A percentile compares a stretch with the other conserved stretches of the same genome.
These are phyloP conservation scores for Nettapus auritus DNA, from an alignment of 2,113 vertebrate species.

Conservation along the genomic window DNA sequence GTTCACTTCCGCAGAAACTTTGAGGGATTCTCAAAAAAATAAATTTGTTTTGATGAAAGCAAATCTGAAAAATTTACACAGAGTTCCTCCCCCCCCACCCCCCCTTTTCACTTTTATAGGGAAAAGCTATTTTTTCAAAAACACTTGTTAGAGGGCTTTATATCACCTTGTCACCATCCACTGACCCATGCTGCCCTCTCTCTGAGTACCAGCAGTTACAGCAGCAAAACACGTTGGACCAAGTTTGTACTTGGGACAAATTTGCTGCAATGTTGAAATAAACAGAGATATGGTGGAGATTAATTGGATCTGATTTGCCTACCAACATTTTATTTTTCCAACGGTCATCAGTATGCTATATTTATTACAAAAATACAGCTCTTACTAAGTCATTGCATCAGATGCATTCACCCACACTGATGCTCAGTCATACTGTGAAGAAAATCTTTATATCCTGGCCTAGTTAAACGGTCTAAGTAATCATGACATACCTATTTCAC, in stretches of 20 bases:
- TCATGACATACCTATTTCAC: rapidly evolving
- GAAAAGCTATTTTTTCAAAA: neutral
- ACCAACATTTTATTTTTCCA: neutral
- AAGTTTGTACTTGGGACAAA: neutral
- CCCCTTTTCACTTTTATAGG: neutral
- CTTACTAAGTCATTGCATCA: neutral
- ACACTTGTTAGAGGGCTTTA: neutral
- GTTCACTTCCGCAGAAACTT: neutral
- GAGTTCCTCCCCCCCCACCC: neutral
- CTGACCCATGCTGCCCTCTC: neutral
- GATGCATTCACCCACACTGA: neutral
- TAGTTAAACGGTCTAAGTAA: neutral
- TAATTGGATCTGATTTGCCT: neutral
- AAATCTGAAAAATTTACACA: neutral
- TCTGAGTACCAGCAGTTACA: neutral
- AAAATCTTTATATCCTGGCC: neutral
- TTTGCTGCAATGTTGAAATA: neutral
- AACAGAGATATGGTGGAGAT: neutral
- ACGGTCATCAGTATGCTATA: neutral
- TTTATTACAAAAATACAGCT: neutral
- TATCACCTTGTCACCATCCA: neutral
- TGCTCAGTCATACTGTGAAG: neutral
- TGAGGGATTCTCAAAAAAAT: neutral
- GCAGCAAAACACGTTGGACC: neutral
- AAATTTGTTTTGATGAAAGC: neutral